A percentile compares a stretch with the other conserved stretches of the same genome.
Conservation (phyloP, 2,797 vertebrate species). For the Chrosomus eos region DNA sequence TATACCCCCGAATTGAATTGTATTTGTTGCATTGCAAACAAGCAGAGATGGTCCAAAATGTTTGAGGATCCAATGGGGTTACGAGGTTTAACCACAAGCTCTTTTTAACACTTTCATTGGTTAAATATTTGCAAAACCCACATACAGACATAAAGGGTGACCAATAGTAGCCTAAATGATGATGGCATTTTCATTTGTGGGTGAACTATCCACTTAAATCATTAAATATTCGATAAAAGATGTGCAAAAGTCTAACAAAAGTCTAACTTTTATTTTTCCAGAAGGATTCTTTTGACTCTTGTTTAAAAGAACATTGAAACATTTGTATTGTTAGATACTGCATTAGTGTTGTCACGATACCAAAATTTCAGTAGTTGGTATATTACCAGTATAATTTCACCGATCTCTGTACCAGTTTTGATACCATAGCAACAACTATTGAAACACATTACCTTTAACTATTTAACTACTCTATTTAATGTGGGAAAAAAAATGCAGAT, state of each 20-base stretch:
- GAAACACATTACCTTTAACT: not conserved
- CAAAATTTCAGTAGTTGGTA: not conserved
- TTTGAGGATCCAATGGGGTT: not conserved
- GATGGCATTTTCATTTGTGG: not conserved
- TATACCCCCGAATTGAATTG: not conserved
- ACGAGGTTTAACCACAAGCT: not conserved
- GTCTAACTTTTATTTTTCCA: not conserved
- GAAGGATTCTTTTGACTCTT: no score
- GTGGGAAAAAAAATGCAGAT: not conserved
- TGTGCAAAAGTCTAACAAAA: not conserved
- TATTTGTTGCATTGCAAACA: not conserved
- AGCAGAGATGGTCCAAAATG: no score
- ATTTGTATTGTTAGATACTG: not conserved
- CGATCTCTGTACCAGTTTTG: no score
- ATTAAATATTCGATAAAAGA: not conserved
- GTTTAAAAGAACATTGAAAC: no score
- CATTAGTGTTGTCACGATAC: not conserved
- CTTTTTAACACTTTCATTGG: not conserved
- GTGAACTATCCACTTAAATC: not conserved
- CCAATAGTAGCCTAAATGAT: not conserved
- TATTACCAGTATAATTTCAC: not conserved
- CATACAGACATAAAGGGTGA: no score
- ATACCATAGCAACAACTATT: no score
- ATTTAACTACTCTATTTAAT: not conserved
- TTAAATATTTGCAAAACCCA: not conserved